Base-by-base conservation (phyloP, 1,140 invertebrate genomes). In the Zaprionus camerounensis region DNA sequence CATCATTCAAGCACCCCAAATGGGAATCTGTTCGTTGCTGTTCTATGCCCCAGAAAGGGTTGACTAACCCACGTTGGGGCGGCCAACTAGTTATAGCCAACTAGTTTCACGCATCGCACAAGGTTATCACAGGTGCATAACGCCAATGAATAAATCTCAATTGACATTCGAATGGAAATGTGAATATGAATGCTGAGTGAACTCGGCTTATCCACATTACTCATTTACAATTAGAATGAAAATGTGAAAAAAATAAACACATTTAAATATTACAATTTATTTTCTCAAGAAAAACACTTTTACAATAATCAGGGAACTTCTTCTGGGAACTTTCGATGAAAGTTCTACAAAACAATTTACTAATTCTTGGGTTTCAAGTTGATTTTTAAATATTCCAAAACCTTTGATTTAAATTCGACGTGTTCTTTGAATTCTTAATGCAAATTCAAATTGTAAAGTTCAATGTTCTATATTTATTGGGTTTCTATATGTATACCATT, bases 61-160 rank as follows among this genome's bases (percentile, higher is more conserved):
- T 46, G 44, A 51, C 53, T 44, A 69, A 82, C 73, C 80, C 61
- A 53, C 41, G 77, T 84, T 57, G 66, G 38, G 36, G 38, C 13
- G 7, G 51, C 78, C 58, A 68, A 61, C 58, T 81, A 71, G 36
- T 58, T 72, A 58, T 65, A 17, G 20, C 51, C 53, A 83, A 83
- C 84, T 76, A 65, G 84, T 78, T 87, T 67, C 49, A 66, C 51
- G 46, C 46, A 49, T 12, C n/a, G 46, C 46, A 17, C 46, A 51
- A 51, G 46, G 46, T 51, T 12, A 51, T 51, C 65, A 82, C 80
- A 69, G 71, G 67, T 84, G 79, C 82, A 79, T 68, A 66, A 61
- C 78, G 57, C 41, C 57, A 65, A 70, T 51, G 61, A 69, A 15
- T 22, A 41, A 46, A 22, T 51, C 46, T 51, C 46, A 24, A 51